Conservation (phyloP, 2,888 invertebrate genomes). For the Neoscelio sp. region DNA sequence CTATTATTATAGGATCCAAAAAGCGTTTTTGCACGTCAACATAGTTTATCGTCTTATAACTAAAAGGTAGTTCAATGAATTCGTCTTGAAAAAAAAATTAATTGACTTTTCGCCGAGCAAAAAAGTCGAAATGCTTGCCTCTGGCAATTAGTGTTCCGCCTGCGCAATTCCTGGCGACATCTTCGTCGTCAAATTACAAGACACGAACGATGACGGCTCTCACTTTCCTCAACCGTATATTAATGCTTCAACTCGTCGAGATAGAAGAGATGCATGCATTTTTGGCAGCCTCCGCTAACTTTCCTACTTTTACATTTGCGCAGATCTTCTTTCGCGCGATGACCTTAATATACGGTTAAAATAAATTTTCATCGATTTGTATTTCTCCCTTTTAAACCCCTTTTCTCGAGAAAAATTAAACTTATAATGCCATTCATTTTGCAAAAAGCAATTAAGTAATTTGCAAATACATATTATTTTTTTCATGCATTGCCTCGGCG, state of each 20-base stretch:
- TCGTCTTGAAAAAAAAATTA: too few relatives aligned
- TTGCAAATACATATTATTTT: constrained; percentile 1
- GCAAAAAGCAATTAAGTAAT: not conserved
- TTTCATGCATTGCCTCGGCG: constrained; percentile 24
- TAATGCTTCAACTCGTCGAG: constrained; percentile 46
- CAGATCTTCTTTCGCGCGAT: constrained; percentile 37
- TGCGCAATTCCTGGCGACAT: constrained; percentile 35
- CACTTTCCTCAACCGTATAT: constrained; percentile 51
- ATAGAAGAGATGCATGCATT: constrained; percentile 54
- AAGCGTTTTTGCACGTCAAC: too few relatives aligned
- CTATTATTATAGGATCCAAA: too few relatives aligned
- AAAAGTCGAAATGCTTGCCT: constrained; percentile 2
- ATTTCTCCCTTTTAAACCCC: too few relatives aligned
- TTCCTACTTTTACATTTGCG: constrained; percentile 12
- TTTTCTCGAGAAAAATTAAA: not conserved
- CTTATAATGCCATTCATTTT: not conserved
- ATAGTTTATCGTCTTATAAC: too few relatives aligned
- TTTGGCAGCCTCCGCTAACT: constrained; percentile 48
- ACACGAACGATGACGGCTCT: constrained; percentile 40
- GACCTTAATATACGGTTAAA: constrained; percentile 22
- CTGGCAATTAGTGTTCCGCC: constrained; percentile 34
- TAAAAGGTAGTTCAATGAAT: too few relatives aligned
- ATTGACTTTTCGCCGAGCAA: too few relatives aligned
- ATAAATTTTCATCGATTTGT: constrained; percentile 21
- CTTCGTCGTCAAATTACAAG: constrained; percentile 55